phyloP scores from a whole-genome alignment of 2,113 vertebrate genomes.

The Pachypanchax playfairii region DNA sequence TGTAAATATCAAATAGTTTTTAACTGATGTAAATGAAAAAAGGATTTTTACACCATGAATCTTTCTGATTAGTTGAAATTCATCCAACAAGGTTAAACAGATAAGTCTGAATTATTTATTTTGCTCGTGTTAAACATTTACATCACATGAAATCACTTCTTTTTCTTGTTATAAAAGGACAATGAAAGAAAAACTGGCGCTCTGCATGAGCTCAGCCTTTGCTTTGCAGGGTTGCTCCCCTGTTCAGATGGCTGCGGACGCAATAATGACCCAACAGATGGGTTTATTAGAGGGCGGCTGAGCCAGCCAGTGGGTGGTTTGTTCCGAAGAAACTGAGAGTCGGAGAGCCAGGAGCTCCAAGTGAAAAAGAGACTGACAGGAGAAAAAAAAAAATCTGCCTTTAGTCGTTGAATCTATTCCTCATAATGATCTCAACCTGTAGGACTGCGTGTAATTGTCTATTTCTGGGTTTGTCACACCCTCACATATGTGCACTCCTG shows the following conservation, averaged over 20 bases:
- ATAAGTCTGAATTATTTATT: not conserved
- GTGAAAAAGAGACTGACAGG: constrained; percentile 63
- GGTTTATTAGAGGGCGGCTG: constrained; percentile 80
- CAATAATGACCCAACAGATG: constrained; percentile 85
- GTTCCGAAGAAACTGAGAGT: constrained; percentile 63
- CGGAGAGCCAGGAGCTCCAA: constrained; percentile 52
- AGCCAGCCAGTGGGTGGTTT: constrained; percentile 75
- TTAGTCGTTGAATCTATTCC: constrained; percentile 27
- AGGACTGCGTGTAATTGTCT: not conserved
- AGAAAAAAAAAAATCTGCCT: constrained; percentile 47
- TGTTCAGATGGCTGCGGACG: constrained; percentile 66
- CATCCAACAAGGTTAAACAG: too few relatives aligned
- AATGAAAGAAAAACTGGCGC: constrained; percentile 14
- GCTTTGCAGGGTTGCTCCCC: constrained; percentile 59
- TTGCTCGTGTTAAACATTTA: not conserved
- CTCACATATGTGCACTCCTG: constrained; percentile 48
- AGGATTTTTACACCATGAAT: too few relatives aligned
- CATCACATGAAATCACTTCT: not conserved
- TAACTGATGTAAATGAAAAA: too few relatives aligned
- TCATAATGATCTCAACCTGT: constrained; percentile 21
- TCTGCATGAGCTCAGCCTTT: constrained; percentile 37
- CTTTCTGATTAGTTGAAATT: too few relatives aligned
- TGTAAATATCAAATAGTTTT: too few relatives aligned
- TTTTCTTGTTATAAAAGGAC: not conserved
- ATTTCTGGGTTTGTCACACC: constrained; percentile 38